These are phyloP conservation scores for Thalassaphorura encarpata DNA, from an alignment of 1,140 invertebrate species.

Conservation along the genomic window DNA sequence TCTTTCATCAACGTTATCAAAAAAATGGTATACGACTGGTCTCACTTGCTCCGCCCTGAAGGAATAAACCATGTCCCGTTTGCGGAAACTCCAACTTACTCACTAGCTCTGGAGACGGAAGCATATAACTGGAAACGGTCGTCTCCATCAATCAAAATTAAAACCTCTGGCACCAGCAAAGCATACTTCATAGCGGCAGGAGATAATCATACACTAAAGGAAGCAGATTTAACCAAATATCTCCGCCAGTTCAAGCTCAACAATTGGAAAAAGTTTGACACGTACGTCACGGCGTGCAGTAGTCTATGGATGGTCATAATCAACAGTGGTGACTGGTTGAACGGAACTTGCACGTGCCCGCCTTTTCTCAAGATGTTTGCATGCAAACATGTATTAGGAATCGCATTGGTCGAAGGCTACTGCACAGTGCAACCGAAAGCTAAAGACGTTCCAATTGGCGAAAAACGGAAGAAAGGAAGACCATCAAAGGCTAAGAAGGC, in stretches of 20 bases:
- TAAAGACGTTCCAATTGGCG: background rate
- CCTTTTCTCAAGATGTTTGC: background rate
- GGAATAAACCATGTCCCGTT: background rate
- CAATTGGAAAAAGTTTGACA: background rate
- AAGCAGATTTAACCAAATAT: background rate
- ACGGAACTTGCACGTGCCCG: background rate
- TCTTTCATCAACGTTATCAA: background rate
- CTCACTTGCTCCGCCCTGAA: background rate
- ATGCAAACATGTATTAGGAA: background rate
- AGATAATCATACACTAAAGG: background rate
- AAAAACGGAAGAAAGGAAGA: background rate
- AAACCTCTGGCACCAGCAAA: background rate
- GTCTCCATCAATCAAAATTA: background rate
- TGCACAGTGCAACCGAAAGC: background rate
- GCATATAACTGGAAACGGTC: background rate
- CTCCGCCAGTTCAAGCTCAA: background rate
- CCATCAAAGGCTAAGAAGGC: background rate
- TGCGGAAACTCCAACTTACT: background rate
- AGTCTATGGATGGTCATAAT: background rate
- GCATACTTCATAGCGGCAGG: background rate
- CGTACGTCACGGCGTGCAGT: background rate
- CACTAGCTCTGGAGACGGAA: background rate
- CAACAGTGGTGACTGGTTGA: background rate
- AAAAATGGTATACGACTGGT: background rate
- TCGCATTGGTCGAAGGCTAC: background rate